Evolutionary conservation across 2,113 vertebrate genomes (phyloP), one percentile per base, ranked within the genome.

Genomic region (Isichthys henryi): DNA sequence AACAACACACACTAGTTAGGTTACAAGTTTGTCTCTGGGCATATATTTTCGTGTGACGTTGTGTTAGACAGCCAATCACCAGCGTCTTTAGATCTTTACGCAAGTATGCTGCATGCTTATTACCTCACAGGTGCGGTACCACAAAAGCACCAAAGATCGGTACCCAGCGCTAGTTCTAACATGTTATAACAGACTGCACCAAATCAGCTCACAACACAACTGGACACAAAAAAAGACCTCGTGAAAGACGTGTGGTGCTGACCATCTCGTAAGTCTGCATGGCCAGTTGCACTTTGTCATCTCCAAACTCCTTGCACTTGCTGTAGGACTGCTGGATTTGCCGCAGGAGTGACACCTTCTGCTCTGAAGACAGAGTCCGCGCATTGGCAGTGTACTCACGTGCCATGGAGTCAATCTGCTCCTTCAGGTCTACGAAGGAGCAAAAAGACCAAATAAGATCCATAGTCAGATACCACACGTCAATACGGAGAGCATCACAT

Each of bases 191-290:
- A 31, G 27, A 74, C 66, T 13, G 27, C 15, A 74, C 35, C 9
- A 74, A 74, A 74, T 27, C 66, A 74, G 27, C 13, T 74, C 27
- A 74, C 66, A 35, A 35, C n/a, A 35, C 31, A 35, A 74, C n/a
- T n/a, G 27, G 11, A 15, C 66, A 74, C 11, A 52, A 89, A 88
- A 45, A 88, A 62, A 62, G 5, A 58, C 56, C 56, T 23, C 3
- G 21, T 21, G 7, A 56, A 56, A 83, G 15, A 27, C 8, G 21
- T n/a, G 19, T 46, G 31, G 6, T 85, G 52, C 95, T 92, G 95
- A 99, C 98, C 98, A 99, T 98, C 92, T 99, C 98, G 56, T 99
- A 99, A 77, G 98, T 99, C 96, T 99, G 98, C 98, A 99, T 98
- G 88, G 98, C 98, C 91, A 99, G 97, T 93, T 99, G 98, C 89